Evolutionary conservation across 2,888 invertebrate species (phyloP).

Genomic region (Cosmorhoe ocellata): DNA sequence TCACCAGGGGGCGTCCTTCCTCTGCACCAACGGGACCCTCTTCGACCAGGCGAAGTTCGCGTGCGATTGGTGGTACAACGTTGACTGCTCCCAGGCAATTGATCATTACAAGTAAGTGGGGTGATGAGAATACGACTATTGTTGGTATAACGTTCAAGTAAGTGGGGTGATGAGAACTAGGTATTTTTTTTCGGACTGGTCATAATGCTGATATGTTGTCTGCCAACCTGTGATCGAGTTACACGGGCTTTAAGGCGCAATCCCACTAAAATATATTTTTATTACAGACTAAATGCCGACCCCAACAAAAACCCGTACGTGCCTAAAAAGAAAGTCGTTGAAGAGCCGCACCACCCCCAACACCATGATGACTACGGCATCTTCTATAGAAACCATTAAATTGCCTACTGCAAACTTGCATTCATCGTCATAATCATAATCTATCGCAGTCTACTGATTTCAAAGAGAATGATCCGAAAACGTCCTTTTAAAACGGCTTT

Average conservation of each 20-base stretch:
- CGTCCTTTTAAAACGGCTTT: too few relatives aligned
- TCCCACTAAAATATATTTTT: constrained; percentile 30
- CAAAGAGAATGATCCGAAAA: too few relatives aligned
- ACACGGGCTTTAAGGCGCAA: too few relatives aligned
- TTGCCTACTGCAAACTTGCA: background rate
- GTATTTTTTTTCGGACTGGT: too few relatives aligned
- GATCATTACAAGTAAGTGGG: constrained; percentile 86
- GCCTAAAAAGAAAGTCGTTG: constrained; percentile 86
- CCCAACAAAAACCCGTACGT: constrained; percentile 91
- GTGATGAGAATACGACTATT: too few relatives aligned
- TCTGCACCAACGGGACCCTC: constrained; percentile 93
- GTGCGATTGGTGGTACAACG: constrained; percentile 97
- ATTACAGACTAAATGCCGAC: constrained; percentile 88
- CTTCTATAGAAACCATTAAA: constrained; percentile 35
- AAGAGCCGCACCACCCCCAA: constrained; percentile 40
- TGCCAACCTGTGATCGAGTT: too few relatives aligned
- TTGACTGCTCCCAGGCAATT: constrained; percentile 90
- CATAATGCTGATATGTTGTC: too few relatives aligned
- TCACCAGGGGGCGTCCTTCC: constrained; percentile 90
- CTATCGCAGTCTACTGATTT: background rate
- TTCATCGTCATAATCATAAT: too few relatives aligned
- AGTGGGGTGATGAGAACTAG: too few relatives aligned
- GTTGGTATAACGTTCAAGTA: too few relatives aligned
- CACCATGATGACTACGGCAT: constrained; percentile 34
- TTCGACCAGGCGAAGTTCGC: constrained; percentile 93